A percentile compares a stretch with the other conserved stretches of the same genome.
These are phyloP conservation scores for Rhombomys opimus DNA, from an alignment of 2,113 vertebrate genomes.

Conservation along the genomic window DNA sequence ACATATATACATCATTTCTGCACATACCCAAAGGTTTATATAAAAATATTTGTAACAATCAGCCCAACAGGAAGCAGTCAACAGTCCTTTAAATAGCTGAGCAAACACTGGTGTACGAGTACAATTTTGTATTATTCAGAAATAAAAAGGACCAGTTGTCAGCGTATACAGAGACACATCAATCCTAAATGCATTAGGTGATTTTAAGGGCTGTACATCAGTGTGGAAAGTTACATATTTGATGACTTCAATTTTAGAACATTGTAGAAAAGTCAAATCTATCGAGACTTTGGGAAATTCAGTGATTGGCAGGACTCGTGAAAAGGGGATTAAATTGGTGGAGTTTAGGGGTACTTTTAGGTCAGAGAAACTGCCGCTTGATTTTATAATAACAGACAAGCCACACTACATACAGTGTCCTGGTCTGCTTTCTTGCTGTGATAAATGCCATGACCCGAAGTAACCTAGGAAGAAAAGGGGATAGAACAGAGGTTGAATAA, in stretches of 20 bases:
- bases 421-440: neutral
- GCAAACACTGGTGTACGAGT: neutral
- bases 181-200: neutral
- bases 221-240: neutral
- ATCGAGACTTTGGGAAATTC: neutral
- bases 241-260: neutral
- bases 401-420: neutral
- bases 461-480: neutral
- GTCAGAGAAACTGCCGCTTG: neutral
- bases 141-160: neutral
- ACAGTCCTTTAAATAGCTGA: neutral
- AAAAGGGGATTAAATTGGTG: neutral
- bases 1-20: neutral
- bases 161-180: too few relatives aligned
- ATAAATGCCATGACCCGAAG: neutral
- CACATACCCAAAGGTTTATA: neutral
- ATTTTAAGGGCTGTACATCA: neutral
- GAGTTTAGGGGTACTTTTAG: neutral
- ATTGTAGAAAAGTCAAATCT: neutral
- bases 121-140: neutral
- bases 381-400: neutral
- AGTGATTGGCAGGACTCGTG: neutral
- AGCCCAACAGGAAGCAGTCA: neutral
- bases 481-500: neutral
- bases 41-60: slow-evolving; percentile 45